Conservation (phyloP, 2,797 vertebrate species). For the Poeciliopsis paucimaculata region DNA sequence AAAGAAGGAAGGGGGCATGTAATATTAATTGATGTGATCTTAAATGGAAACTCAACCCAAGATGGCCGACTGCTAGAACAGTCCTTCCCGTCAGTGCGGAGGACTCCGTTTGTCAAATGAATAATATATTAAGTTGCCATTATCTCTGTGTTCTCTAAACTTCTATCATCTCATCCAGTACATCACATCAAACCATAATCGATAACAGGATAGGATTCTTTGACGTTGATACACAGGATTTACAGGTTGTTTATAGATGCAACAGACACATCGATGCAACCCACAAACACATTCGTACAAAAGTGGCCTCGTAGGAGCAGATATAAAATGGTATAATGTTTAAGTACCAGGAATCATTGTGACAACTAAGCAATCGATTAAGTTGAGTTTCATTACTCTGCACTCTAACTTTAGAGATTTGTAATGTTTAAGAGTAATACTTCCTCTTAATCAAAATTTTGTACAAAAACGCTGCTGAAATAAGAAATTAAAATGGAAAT, state of each 20-base stretch:
- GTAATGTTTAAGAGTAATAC: background rate
- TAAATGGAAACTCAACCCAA: slow-evolving; percentile 21
- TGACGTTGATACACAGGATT: background rate
- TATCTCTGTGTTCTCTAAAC: background rate
- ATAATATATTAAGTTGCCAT: background rate
- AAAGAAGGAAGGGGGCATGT: background rate
- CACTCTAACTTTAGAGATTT: background rate
- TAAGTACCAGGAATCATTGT: background rate
- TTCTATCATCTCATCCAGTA: background rate
- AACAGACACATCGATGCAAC: background rate
- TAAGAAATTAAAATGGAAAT: background rate
- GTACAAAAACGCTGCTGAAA: background rate
- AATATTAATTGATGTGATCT: background rate
- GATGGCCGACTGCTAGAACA: background rate
- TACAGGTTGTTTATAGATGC: background rate
- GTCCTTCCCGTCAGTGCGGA: background rate
- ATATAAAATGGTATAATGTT: background rate
- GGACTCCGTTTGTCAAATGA: background rate
- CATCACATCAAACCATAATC: background rate
- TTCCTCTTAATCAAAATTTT: background rate
- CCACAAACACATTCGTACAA: background rate
- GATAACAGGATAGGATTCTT: background rate
- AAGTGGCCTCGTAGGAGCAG: too few relatives aligned
- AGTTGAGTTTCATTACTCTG: background rate
- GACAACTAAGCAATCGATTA: background rate